Evolutionary conservation across 2,888 invertebrate genomes (phyloP).

Genomic region (Escarpia spicata): DNA sequence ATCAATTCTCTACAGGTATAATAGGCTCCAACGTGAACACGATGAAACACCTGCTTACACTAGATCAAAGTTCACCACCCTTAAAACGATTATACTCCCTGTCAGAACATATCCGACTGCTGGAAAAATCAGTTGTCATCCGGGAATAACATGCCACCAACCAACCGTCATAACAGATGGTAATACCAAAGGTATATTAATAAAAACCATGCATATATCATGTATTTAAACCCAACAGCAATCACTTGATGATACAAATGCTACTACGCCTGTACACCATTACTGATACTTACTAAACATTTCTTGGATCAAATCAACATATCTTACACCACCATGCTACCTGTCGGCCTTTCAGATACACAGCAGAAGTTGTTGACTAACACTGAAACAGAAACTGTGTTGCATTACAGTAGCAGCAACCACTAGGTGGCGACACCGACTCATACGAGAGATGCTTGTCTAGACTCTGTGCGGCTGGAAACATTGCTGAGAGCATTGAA

Average conservation of each 20-base stretch:
- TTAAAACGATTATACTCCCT: not conserved
- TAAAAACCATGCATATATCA: not conserved
- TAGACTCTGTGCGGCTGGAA: not conserved
- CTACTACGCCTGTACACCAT: not conserved
- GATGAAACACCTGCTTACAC: not conserved
- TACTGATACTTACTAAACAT: not conserved
- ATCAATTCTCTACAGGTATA: not conserved
- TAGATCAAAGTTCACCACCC: not conserved
- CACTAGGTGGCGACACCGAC: not conserved
- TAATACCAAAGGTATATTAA: not conserved
- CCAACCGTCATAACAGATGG: not conserved
- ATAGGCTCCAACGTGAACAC: not conserved
- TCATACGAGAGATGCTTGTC: not conserved
- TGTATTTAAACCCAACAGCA: not conserved
- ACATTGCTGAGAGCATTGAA: not conserved
- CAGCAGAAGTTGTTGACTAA: conserved; percentile 5
- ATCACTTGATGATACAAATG: not conserved
- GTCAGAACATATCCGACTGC: too few species aligned
- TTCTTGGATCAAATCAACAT: not conserved
- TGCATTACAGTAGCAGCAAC: not conserved
- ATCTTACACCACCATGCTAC: not conserved
- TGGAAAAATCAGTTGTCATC: too few species aligned
- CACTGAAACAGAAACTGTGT: conserved; percentile 3
- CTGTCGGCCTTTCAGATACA: conserved; percentile 5
- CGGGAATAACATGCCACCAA: not conserved